Conservation (phyloP, 2,888 invertebrate species). For the Clitarchus hookeri region DNA sequence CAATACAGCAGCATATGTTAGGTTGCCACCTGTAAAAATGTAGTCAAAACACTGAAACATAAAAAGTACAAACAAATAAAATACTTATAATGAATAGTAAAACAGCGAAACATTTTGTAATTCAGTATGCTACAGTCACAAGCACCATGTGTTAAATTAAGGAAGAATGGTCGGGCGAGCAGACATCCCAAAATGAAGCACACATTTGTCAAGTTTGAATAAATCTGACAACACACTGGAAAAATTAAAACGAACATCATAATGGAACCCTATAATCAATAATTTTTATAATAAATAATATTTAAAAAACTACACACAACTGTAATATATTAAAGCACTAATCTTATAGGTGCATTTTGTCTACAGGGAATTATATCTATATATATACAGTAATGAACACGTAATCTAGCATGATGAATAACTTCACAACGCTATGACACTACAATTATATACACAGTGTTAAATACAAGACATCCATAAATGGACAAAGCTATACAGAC, state of each 20-base stretch:
- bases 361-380: neutral
- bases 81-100: neutral
- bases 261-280: neutral
- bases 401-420: neutral
- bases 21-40: neutral
- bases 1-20: neutral
- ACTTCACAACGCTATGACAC: neutral
- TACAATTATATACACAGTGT: neutral
- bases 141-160: neutral
- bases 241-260: neutral
- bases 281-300: constrained; percentile 5
- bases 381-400: neutral
- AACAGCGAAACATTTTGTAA: neutral
- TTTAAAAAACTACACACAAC: neutral
- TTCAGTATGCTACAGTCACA: neutral
- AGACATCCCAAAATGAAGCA: neutral
- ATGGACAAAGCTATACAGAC: constrained; percentile 2
- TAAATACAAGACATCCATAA: constrained; percentile 14
- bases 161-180: neutral
- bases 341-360: neutral
- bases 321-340: constrained; percentile 11
- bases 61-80: constrained; percentile 5
- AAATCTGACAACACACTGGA: neutral
- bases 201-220: neutral
- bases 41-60: neutral